phyloP scores from a whole-genome alignment of 1,140 invertebrate genomes.

The Trinorchestia longiramus region DNA sequence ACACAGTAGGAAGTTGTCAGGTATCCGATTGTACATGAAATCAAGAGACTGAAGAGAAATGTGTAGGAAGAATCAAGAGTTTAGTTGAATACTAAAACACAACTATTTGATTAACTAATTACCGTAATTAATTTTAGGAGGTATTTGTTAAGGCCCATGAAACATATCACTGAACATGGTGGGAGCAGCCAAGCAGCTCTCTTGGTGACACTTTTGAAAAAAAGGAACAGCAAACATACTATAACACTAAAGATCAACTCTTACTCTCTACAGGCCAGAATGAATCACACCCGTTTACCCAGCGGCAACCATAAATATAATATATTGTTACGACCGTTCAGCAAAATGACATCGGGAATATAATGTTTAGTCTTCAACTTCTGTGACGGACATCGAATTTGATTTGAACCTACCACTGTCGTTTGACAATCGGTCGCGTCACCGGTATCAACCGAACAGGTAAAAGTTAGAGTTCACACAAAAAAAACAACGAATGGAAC shows the following conservation, averaged over 20 bases:
- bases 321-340: not conserved
- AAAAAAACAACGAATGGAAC: not conserved
- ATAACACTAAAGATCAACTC: not conserved
- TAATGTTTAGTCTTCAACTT: not conserved
- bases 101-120: slow-evolving; percentile 21
- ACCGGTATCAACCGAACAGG: not conserved
- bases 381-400: not conserved
- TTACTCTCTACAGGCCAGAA: not conserved
- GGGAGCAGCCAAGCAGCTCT: slow-evolving; percentile 29
- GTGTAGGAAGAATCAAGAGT: not conserved
- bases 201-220: not conserved
- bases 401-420: not conserved
- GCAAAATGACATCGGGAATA: not conserved
- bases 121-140: slow-evolving; percentile 31
- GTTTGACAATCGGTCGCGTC: not conserved
- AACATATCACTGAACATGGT: slow-evolving; percentile 35
- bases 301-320: not conserved
- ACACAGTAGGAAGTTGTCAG: not conserved
- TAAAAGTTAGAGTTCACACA: not conserved
- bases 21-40: not conserved
- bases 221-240: not conserved
- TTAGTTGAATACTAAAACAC: not conserved
- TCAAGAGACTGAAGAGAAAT: not conserved
- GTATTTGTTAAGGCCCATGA: slow-evolving; percentile 42
- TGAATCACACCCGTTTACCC: not conserved